A percentile compares a stretch with the other conserved stretches of the same genome.
phyloP scores from a whole-genome alignment of 2,113 vertebrate genomes.

The Ictidomys tridecemlineatus region DNA sequence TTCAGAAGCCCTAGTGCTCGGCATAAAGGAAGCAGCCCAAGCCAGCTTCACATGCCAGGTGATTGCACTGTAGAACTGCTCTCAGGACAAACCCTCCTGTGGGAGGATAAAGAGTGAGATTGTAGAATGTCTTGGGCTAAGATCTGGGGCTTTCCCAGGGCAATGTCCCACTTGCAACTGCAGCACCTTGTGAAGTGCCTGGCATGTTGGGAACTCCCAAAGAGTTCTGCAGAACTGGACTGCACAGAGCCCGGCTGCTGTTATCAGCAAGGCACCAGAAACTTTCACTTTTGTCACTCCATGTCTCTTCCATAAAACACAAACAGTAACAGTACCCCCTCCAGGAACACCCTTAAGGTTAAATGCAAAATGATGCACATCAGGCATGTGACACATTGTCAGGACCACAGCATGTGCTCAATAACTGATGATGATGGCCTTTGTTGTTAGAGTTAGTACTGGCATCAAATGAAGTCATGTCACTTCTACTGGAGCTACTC shows the following conservation, averaged over 20 bases:
- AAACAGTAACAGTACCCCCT: neutral
- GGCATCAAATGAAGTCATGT: neutral
- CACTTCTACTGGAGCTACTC: neutral
- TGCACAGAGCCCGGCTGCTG: neutral
- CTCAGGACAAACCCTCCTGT: neutral
- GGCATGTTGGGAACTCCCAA: neutral
- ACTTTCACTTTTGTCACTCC: neutral
- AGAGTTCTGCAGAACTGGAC: neutral
- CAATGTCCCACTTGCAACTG: too few relatives aligned
- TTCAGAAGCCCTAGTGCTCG: neutral
- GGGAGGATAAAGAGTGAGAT: rapidly evolving
- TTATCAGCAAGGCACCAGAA: neutral
- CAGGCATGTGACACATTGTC: neutral
- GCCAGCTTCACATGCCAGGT: neutral
- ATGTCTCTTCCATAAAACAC: neutral
- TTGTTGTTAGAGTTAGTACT: neutral
- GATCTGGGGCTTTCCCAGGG: neutral
- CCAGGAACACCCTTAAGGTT: neutral
- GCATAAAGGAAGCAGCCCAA: neutral
- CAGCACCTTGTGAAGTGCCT: neutral
- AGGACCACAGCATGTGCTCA: neutral
- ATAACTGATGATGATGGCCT: neutral
- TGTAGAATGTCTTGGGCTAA: neutral
- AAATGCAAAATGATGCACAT: neutral
- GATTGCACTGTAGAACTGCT: neutral